Conservation (phyloP, 1,140 invertebrate species). For the Camponotus vicinus region DNA sequence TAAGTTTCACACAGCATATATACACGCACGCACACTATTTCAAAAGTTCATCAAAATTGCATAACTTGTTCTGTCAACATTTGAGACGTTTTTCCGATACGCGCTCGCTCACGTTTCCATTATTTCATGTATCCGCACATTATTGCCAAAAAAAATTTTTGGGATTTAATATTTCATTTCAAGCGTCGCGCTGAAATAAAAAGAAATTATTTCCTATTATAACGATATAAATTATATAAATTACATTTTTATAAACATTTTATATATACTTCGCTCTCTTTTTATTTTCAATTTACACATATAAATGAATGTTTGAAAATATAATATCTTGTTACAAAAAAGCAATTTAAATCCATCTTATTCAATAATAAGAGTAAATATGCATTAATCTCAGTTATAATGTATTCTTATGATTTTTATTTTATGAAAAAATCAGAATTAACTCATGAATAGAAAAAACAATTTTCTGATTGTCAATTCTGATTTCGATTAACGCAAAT, state of each 20-base stretch:
- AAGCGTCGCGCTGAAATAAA: neutral
- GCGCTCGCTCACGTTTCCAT: slow-evolving; percentile 12
- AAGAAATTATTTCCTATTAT: neutral
- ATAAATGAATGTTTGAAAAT: too few species aligned
- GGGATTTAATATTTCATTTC: neutral
- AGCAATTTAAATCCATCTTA: too few species aligned
- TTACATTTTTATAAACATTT: neutral
- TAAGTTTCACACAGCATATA: neutral
- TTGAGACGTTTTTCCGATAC: slow-evolving; percentile 42
- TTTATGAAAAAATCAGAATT: too few species aligned
- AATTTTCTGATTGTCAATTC: too few species aligned
- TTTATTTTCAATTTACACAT: too few species aligned
- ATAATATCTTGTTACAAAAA: too few species aligned
- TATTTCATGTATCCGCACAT: slow-evolving; percentile 20
- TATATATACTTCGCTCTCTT: neutral
- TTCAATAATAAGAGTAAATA: too few species aligned
- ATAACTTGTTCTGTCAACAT: slow-evolving; percentile 53
- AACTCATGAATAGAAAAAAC: too few species aligned
- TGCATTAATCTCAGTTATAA: too few species aligned
- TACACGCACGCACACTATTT: neutral
- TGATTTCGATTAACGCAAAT: too few species aligned
- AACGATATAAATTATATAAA: too few species aligned
- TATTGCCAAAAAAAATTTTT: slow-evolving; percentile 31
- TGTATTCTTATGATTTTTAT: too few species aligned
- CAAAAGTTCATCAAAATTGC: slow-evolving; percentile 37